These are phyloP conservation scores for Platyrinchus mystaceus DNA, from an alignment of 2,797 vertebrate genomes.

Conservation along the genomic window DNA sequence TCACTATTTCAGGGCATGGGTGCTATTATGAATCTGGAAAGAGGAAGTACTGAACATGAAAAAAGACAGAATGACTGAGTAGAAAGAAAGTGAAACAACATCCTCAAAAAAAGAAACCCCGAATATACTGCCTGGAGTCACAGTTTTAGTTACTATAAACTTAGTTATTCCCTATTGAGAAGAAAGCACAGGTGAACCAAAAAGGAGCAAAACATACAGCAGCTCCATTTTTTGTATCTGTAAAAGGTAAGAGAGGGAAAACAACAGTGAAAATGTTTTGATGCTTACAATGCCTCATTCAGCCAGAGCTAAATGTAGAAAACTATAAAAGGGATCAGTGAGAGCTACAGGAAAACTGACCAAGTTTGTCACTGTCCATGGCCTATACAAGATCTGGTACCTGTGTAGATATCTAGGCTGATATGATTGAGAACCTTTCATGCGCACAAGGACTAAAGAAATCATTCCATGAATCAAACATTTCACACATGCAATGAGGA, in stretches of 20 bases:
- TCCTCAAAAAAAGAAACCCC: not conserved
- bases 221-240: not conserved
- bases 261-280: not conserved
- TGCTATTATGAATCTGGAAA: not conserved
- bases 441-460: not conserved
- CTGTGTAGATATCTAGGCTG: not conserved
- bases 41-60: not conserved
- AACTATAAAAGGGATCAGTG: not conserved
- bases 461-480: not conserved
- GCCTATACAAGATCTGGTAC: not conserved
- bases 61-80: not conserved
- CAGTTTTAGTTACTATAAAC: not conserved
- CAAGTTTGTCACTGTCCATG: not conserved
- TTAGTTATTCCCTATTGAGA: not conserved
- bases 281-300: not conserved
- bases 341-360: not conserved
- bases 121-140: not conserved
- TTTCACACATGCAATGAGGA: not conserved
- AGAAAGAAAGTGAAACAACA: not conserved
- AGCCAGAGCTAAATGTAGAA: not conserved
- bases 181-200: not conserved
- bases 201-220: not conserved
- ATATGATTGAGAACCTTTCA: not conserved
- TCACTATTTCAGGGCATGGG: not conserved
- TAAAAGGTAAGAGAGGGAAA: not conserved